phyloP scores from a whole-genome alignment of 2,797 vertebrate genomes.

The Urocyon cinereoargenteus region DNA sequence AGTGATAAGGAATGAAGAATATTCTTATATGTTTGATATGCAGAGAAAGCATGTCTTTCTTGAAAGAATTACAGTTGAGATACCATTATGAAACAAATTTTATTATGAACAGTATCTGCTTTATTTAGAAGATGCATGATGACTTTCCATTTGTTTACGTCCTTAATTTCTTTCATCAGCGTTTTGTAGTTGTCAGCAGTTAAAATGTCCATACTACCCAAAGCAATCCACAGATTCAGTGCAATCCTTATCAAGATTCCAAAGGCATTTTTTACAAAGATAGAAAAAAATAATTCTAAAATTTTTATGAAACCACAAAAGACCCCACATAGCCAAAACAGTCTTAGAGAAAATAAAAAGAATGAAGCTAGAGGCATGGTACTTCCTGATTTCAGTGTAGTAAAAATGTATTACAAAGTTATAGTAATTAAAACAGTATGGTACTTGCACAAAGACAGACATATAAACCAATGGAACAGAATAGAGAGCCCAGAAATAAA shows the following conservation, averaged over 20 bases:
- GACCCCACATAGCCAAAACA: background rate
- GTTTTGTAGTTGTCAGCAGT: background rate
- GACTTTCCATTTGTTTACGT: background rate
- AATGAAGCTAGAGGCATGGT: background rate
- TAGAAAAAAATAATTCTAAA: background rate
- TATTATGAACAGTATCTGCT: background rate
- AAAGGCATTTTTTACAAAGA: background rate
- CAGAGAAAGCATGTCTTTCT: background rate
- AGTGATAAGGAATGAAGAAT: background rate
- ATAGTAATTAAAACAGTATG: background rate
- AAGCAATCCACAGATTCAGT: background rate
- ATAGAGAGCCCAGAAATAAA: slow-evolving; percentile 4
- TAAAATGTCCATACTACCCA: background rate
- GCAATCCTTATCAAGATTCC: background rate
- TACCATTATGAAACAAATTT: background rate
- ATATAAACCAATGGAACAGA: background rate
- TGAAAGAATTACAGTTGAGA: background rate
- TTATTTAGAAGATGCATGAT: background rate
- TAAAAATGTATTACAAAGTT: background rate
- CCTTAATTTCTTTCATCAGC: slow-evolving; percentile 13
- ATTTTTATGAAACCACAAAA: background rate
- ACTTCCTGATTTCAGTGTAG: background rate
- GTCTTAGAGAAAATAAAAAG: background rate
- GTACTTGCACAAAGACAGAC: background rate
- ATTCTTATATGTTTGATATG: background rate